These are phyloP conservation scores for Hippocampus comes DNA, from an alignment of 2,113 vertebrate genomes.

Conservation along the genomic window DNA sequence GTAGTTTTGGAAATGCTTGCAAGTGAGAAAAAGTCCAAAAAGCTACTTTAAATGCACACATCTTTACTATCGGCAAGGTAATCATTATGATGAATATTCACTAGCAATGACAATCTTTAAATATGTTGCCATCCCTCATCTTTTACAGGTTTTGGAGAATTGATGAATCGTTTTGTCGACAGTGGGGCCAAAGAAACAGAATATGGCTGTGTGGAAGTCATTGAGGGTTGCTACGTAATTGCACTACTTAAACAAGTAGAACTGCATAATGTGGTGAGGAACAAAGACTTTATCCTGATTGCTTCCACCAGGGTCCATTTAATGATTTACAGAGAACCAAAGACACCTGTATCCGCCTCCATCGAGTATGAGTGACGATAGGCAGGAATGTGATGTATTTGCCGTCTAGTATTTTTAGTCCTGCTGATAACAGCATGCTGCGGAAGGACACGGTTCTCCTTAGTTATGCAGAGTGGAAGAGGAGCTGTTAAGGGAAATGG, in stretches of 20 bases:
- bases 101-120: neutral
- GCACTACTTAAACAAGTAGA: slow-evolving; percentile 37
- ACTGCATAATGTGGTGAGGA: slow-evolving; percentile 31
- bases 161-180: slow-evolving; percentile 7
- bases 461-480: slow-evolving; percentile 45
- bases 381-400: slow-evolving; percentile 41
- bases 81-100: too few relatives aligned
- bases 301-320: slow-evolving; percentile 46
- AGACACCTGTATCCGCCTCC: slow-evolving; percentile 40
- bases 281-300: slow-evolving; percentile 40
- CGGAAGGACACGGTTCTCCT: slow-evolving; percentile 38
- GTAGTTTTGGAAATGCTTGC: too few relatives aligned
- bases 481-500: slow-evolving; percentile 39
- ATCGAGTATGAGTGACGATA: slow-evolving; percentile 18
- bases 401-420: slow-evolving; percentile 55
- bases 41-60: too few relatives aligned
- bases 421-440: slow-evolving; percentile 47
- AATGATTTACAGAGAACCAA: slow-evolving; percentile 29
- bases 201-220: slow-evolving; percentile 33
- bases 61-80: too few relatives aligned
- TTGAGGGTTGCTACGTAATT: slow-evolving; percentile 32
- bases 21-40: too few relatives aligned
- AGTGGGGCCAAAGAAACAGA: slow-evolving; percentile 11
- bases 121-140: neutral
- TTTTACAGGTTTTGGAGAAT: neutral